Base-by-base conservation (phyloP, 2,888 invertebrate species). In the Geotrupes spiniger region DNA sequence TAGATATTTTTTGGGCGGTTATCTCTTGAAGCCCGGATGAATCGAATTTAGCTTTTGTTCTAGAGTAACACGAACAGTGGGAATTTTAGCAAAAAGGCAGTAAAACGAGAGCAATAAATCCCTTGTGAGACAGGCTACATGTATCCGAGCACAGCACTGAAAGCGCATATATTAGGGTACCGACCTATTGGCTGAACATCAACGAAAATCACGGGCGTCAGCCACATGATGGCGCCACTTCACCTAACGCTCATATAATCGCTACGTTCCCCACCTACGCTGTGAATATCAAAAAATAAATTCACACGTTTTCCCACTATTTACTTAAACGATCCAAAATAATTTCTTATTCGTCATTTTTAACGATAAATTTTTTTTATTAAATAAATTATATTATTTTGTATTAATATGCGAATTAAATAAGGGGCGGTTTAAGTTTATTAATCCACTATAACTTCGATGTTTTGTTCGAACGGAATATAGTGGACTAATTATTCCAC, bases 51-150 rank as follows among this genome's bases (percentile, higher is more conserved):
- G 60, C 60, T 60, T 61, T 59, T 61, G 59, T 59, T 33, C 61
- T 56, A 57, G 57, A 57, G 55, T 58, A 59, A 61, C 61, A 60
- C 55, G 57, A 61, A 57, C 63, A 61, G 57, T 61, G 63, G 60
- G 62, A 64, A 63, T 62, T 64, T 63, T 58, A 64, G 63, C 63
- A 64, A 63, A 65, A 65, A 63, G 62, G 62, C 61, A 61, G 62
- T 58, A 60, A 62, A 64, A 59, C 59, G 60, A 55, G 54, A 39
- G 62, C 57, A 60, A 66, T 66, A 66, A 65, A 66, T 66, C 60
- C 59, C 55, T 42, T 29, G 53, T 53, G 59, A 63, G 64, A 63
- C 63, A 64, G 61, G 63, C 61, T 65, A 65, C 66, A 65, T 62
- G 63, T 63, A 64, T 65, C 64, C 63, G 59, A 56, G 58, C 56